A percentile compares a stretch with the other conserved stretches of the same genome.
phyloP scores from a whole-genome alignment of 2,113 vertebrate genomes.

The Thryonomys swinderianus region DNA sequence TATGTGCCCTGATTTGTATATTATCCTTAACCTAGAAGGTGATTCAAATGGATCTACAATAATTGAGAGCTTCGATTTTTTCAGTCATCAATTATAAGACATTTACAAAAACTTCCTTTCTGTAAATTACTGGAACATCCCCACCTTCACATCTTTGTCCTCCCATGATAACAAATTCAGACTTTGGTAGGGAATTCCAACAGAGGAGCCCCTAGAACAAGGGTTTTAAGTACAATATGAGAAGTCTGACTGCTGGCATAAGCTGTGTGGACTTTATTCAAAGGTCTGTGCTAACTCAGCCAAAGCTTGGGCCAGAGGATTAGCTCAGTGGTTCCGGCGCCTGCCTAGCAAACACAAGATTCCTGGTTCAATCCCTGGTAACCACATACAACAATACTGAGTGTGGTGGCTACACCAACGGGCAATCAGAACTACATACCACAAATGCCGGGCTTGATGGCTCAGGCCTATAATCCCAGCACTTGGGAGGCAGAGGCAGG shows the following conservation, averaged over 20 bases:
- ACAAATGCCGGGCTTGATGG: no score
- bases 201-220: not conserved
- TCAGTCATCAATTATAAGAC: not conserved
- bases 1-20: not conserved
- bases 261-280: not conserved
- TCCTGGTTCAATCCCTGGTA: no score
- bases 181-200: not conserved
- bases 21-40: not conserved
- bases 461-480: no score
- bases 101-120: not conserved
- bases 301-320: no score
- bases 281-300: not conserved
- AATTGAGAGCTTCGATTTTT: not conserved
- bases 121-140: not conserved
- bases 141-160: not conserved
- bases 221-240: not conserved
- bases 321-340: no score
- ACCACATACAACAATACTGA: no score
- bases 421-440: no score
- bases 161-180: not conserved
- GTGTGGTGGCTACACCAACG: no score
- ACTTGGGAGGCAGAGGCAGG: no score
- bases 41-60: not conserved
- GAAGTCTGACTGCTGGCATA: not conserved
- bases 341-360: no score